These are phyloP conservation scores for Setipinna tenuifilis DNA, from an alignment of 2,797 vertebrate species.

Conservation along the genomic window DNA sequence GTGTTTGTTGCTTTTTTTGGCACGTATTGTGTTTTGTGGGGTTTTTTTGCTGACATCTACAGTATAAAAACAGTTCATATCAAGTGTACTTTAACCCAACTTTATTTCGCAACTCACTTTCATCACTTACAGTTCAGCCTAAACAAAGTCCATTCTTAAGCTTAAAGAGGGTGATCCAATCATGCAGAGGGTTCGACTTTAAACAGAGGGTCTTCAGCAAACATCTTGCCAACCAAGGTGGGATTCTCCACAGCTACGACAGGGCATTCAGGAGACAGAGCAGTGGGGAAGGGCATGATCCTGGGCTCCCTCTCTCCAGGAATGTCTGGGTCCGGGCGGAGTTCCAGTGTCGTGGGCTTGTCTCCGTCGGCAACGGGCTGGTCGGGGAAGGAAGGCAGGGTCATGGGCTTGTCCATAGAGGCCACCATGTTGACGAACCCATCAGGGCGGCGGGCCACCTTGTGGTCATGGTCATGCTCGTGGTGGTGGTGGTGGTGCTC, in stretches of 20 bases:
- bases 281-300: conserved; percentile 61
- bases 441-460: conserved; percentile 34
- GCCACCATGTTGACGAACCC: conserved; percentile 60
- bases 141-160: background rate
- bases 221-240: conserved; percentile 53
- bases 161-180: background rate
- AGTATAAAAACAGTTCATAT: background rate
- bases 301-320: conserved; percentile 60
- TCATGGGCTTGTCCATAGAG: conserved; percentile 53
- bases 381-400: conserved; percentile 60
- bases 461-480: conserved; percentile 53
- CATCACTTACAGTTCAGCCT: conserved; percentile 8
- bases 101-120: conserved; percentile 4
- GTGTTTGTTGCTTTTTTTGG: too few relatives aligned
- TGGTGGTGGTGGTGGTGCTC: conserved; percentile 80
- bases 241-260: background rate
- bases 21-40: too few relatives aligned
- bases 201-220: conserved; percentile 68
- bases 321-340: conserved; percentile 66
- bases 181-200: conserved; percentile 34
- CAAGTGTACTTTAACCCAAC: background rate
- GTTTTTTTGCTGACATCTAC: too few relatives aligned
- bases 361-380: conserved; percentile 30
- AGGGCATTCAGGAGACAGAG: conserved; percentile 60
- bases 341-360: conserved; percentile 51